Evolutionary conservation across 2,888 invertebrate species (phyloP), one percentile per base, ranked within the genome.

Genomic region (Hypena proboscidalis): DNA sequence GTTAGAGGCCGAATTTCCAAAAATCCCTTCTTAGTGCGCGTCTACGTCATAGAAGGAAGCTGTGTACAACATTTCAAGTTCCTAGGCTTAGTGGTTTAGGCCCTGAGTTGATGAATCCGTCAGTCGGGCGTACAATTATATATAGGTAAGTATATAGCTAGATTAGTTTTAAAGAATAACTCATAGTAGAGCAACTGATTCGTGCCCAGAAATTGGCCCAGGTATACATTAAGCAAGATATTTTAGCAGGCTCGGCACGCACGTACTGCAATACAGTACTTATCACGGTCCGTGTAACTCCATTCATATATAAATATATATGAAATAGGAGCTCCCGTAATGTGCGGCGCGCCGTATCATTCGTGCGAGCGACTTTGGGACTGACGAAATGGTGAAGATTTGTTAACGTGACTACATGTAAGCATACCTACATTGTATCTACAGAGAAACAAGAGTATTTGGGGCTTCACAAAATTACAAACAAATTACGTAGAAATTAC

Each of bases 191-290:
- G 11, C 5, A n/a, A n/a, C n/a, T n/a, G n/a, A n/a, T n/a, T n/a
- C 7, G 9, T 32, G 32, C 15, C 10, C n/a, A 14, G 17, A 33
- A 33, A 22, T 29, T 33, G 33, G 13, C 22, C 20, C 22, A 21
- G 14, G 2, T 15, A 27, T 26, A 15, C 33, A 33, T 29, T 26
- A 34, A 6, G 11, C 11, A 6, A 9, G 4, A 27, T n/a, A 17
- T 13, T 33, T 40, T 40, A 4, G 33, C 17, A 40, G 17, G 27
- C 40, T 17, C 27, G 40, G 20, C 40, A 40, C 40, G 40, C 27
- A 33, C 33, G 22, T 40, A 8, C 22, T 33, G 33, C 40, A 32
- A 40, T 40, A 27, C 14, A 40, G 22, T 33, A 40, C 40, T 40
- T 40, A 40, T 40, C 40, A 40, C 27, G 17, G 33, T 19, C 39